A percentile compares a stretch with the other conserved stretches of the same genome.
These are phyloP conservation scores for Trichogramma dendrolimi DNA, from an alignment of 2,888 invertebrate species.

Conservation along the genomic window DNA sequence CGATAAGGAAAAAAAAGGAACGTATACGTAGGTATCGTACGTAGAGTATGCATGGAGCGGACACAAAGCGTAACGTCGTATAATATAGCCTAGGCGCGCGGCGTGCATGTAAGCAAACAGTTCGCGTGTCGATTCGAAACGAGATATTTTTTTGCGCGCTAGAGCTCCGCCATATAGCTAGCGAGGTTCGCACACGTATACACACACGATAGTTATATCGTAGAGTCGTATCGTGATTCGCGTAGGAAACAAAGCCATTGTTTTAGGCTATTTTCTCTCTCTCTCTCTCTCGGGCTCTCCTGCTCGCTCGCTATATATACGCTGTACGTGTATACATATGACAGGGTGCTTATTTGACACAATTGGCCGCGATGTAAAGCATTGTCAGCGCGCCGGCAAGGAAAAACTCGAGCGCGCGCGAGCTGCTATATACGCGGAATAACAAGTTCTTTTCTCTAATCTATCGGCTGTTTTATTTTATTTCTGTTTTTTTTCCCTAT, in stretches of 20 bases:
- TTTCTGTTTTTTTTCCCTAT: neutral
- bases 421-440: too few relatives aligned
- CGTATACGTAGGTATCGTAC: neutral
- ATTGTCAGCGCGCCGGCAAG: neutral
- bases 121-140: slow-evolving; percentile 50
- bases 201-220: slow-evolving; percentile 32
- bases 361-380: slow-evolving; percentile 18
- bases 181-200: too few relatives aligned
- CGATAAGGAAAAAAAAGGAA: neutral
- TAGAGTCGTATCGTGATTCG: slow-evolving; percentile 49
- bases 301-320: neutral
- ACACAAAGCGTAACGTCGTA: slow-evolving; percentile 8
- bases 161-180: too few relatives aligned
- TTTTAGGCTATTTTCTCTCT: slow-evolving; percentile 35
- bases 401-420: too few relatives aligned
- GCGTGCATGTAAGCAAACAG: slow-evolving; percentile 34
- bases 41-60: neutral
- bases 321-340: too few relatives aligned
- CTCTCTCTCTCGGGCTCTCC: neutral
- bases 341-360: slow-evolving; percentile 18
- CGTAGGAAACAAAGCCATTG: slow-evolving; percentile 50
- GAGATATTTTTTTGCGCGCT: slow-evolving; percentile 46
- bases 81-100: neutral
- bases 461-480: neutral
- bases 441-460: neutral